Evolutionary conservation across 2,797 vertebrate genomes (phyloP).

Genomic region (Hapalemur alaotrensis): DNA sequence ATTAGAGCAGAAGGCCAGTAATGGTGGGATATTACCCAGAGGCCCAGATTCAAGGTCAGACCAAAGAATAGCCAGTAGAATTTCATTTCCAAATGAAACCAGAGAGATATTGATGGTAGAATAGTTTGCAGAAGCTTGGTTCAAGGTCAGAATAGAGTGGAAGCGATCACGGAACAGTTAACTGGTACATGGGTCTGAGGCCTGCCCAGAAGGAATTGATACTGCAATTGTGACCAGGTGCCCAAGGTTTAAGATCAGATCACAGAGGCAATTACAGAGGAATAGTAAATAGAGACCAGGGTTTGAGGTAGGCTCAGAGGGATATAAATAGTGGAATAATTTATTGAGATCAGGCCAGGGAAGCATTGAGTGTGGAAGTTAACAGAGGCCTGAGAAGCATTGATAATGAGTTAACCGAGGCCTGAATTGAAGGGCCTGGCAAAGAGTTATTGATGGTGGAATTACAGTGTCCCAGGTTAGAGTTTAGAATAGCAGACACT

Average conservation of each 20-base stretch:
- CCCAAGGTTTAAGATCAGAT: not conserved
- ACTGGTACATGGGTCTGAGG: not conserved
- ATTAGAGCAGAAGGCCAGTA: not conserved
- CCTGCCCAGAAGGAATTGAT: not conserved
- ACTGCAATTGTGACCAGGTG: not conserved
- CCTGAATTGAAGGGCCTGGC: not conserved
- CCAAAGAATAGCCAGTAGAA: not conserved
- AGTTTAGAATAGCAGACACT: not conserved
- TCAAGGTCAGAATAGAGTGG: not conserved
- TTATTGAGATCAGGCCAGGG: not conserved
- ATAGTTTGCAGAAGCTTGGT: not conserved
- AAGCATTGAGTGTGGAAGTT: not conserved
- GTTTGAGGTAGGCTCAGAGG: not conserved
- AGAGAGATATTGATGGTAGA: not conserved
- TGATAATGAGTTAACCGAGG: not conserved
- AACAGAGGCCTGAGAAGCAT: not conserved
- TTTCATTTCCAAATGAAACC: not conserved
- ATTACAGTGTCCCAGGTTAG: not conserved
- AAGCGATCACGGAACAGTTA: not conserved
- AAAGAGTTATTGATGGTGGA: not conserved
- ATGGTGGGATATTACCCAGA: slow-evolving; percentile 5
- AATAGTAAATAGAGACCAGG: slow-evolving; percentile 2
- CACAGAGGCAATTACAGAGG: not conserved
- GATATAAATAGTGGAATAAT: not conserved
- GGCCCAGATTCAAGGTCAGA: not conserved